Evolutionary conservation across 2,888 invertebrate species (phyloP), one percentile per base, ranked within the genome.

Genomic region (Drosophila paracracens): DNA sequence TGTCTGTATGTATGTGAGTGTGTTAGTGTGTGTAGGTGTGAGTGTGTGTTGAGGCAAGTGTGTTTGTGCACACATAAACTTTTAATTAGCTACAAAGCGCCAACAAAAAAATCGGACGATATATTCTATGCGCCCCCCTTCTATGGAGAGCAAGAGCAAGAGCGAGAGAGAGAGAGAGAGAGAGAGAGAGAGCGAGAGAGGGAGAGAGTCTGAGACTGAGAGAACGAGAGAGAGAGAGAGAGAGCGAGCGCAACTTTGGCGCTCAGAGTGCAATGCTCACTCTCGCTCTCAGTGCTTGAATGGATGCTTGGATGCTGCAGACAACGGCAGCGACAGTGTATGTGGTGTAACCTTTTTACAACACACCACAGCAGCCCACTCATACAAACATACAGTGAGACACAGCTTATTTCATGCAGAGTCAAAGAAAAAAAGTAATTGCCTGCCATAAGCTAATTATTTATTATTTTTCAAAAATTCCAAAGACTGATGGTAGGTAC

Each of bases 1-100:
- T 53, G 48, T 57, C 33, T 62, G 25, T 67, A 18, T 59, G 40
- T 61, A 29, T 70, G 69, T 46, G 21, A 64, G 59, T 71, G 48
- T 66, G 54, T 48, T n/a, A 38, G 53, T 51, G 35, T 43, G 35
- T 58, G 43, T 68, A 43, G 29, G 70, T 52, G 38, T 46, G 21
- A 46, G 53, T 51, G 35, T 43, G 52, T 58, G 43, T 64, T 38
- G 33, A 67, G 50, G 58, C 57, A 43, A 60, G 69, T 75, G 60
- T 61, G 46, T 81, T 57, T 70, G 63, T 70, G 73, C 64, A 71
- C 78, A 84, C 76, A 84, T 89, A 80, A 86, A 89, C 81, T 86
- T 86, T 86, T 86, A 86, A 86, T 86, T 90, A 86, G 86, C 90
- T 90, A 73, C 88, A 85, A 89, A 86, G 90, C 90, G 86, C 81